A percentile compares a stretch with the other conserved stretches of the same genome.
phyloP scores from a whole-genome alignment of 2,113 vertebrate species.

The Silurus asotus region DNA sequence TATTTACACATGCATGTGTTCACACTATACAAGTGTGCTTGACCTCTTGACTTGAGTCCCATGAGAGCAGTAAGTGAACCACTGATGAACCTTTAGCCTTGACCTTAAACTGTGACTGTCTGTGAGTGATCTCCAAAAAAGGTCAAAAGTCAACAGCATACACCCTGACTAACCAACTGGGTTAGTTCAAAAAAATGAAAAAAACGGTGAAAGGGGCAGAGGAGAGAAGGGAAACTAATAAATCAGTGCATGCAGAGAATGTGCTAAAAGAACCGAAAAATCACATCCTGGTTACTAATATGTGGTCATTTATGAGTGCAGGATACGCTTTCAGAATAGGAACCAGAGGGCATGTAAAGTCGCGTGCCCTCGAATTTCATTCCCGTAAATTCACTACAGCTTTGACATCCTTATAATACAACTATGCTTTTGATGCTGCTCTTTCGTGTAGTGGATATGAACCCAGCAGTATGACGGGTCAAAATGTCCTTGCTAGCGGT shows the following conservation, averaged over 20 bases:
- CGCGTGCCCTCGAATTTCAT: not conserved
- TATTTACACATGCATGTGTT: conserved; percentile 1
- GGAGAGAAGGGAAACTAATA: not conserved
- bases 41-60: not conserved
- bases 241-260: not conserved
- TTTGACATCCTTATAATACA: not conserved
- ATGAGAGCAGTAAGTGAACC: not conserved
- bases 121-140: conserved; percentile 3
- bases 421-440: not conserved
- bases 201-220: conserved; percentile 1
- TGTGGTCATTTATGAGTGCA: not conserved
- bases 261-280: not conserved
- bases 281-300: not conserved
- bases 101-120: conserved; percentile 10
- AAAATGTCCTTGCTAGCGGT: not conserved
- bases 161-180: conserved; percentile 7
- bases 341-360: not conserved
- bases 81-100: conserved; percentile 5
- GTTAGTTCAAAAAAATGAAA: conserved; percentile 5
- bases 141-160: conserved; percentile 11
- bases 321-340: not conserved
- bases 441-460: not conserved
- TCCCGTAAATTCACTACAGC: not conserved
- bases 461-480: not conserved
- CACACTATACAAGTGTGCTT: not conserved